phyloP scores from a whole-genome alignment of 1,140 invertebrate species.

The Drosophila insularis region DNA sequence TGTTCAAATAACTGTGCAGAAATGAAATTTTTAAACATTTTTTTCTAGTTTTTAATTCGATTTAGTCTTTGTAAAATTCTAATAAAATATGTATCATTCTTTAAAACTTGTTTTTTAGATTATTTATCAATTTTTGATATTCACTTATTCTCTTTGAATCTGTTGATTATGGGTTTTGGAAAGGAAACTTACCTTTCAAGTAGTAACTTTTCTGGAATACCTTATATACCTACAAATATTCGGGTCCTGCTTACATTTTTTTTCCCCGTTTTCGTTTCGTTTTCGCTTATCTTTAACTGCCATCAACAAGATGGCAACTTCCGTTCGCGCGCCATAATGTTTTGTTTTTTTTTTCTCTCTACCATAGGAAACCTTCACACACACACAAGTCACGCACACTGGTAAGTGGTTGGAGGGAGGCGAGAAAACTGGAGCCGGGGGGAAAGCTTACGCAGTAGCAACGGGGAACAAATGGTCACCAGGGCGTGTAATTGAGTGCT shows the following conservation, averaged over 20 bases:
- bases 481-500: constrained; percentile 82
- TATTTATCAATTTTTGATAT: too few species aligned
- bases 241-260: constrained; percentile 42
- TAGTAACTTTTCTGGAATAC: background rate
- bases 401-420: constrained; percentile 3
- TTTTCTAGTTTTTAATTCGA: too few species aligned
- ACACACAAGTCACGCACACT: constrained; percentile 68
- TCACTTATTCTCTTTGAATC: background rate
- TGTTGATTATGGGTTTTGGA: too few species aligned
- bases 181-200: background rate
- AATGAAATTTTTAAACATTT: too few species aligned
- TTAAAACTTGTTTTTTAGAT: too few species aligned
- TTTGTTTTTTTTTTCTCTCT: constrained; percentile 46
- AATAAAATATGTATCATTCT: too few species aligned
- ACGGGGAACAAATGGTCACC: constrained; percentile 77
- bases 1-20: too few species aligned
- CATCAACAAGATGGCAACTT: constrained; percentile 82
- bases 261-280: constrained; percentile 40
- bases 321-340: constrained; percentile 82
- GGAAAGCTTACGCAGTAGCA: constrained; percentile 30
- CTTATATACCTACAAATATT: constrained; percentile 17
- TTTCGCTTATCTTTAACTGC: constrained; percentile 82
- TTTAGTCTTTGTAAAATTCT: too few species aligned
- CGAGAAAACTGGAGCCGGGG: constrained; percentile 13
- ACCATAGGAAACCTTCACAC: constrained; percentile 55